phyloP scores from a whole-genome alignment of 1,140 invertebrate species.

The Drosophila ficusphila region DNA sequence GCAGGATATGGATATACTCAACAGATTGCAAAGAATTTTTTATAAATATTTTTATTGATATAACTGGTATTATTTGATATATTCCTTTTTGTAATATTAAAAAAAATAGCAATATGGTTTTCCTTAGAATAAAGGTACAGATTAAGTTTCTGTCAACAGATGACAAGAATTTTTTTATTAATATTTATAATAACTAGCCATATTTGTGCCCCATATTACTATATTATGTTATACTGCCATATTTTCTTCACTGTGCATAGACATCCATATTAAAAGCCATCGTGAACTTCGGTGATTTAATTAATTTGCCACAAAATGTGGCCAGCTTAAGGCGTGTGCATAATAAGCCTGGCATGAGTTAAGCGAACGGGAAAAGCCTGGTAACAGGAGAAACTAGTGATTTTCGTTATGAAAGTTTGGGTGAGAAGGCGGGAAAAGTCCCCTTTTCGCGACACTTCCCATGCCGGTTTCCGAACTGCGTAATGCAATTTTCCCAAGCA shows the following conservation, averaged over 20 bases:
- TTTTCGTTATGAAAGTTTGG: neutral
- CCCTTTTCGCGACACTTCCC: conserved; percentile 49
- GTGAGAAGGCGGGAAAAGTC: neutral
- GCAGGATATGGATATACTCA: no score
- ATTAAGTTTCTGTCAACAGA: no score
- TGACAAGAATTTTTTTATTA: no score
- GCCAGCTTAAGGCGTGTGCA: conserved; percentile 44
- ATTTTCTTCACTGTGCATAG: conserved; percentile 1
- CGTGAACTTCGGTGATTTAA: conserved; percentile 56
- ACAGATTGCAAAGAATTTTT: fast-evolving
- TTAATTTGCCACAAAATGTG: conserved; percentile 79
- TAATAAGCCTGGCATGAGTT: conserved; percentile 52
- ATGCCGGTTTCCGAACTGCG: conserved; percentile 33
- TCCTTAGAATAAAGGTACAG: no score
- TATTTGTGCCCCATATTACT: no score
- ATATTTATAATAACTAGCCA: no score
- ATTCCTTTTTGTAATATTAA: no score
- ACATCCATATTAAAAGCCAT: conserved; percentile 1
- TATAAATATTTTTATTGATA: neutral
- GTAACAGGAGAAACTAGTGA: neutral
- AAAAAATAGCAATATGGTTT: no score
- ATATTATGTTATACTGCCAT: no score
- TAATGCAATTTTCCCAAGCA: conserved; percentile 55
- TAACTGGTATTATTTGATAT: no score
- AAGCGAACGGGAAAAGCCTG: neutral